A percentile compares a stretch with the other conserved stretches of the same genome.
These are phyloP conservation scores for Acrocephalus scirpaceus DNA, from an alignment of 2,797 vertebrate species.

Conservation along the genomic window DNA sequence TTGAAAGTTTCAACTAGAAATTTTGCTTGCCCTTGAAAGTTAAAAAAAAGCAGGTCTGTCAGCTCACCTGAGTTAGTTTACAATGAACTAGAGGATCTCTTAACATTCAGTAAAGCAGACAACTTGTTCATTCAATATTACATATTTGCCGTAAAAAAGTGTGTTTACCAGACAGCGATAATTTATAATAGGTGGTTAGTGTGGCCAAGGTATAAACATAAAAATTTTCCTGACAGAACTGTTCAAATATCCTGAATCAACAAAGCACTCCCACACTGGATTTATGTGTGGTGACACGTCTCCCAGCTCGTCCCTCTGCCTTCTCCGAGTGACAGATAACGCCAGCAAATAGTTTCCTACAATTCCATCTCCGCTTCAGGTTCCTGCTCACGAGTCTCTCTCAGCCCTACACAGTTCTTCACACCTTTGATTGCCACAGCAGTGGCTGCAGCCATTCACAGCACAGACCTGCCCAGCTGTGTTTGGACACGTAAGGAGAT, in stretches of 20 bases:
- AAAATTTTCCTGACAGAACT: slow-evolving; percentile 1
- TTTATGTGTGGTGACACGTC: not conserved
- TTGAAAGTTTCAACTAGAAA: not conserved
- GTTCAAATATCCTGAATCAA: slow-evolving; percentile 14
- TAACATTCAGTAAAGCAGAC: not conserved
- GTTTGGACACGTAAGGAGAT: not conserved
- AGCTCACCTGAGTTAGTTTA: not conserved
- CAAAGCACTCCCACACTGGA: not conserved
- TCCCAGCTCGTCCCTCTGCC: not conserved
- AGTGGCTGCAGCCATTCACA: not conserved
- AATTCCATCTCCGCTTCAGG: not conserved
- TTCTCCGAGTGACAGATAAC: not conserved
- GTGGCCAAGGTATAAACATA: not conserved
- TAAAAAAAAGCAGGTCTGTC: not conserved
- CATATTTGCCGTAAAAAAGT: not conserved
- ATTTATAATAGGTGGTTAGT: not conserved
- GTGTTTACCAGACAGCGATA: not conserved
- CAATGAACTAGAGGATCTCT: not conserved
- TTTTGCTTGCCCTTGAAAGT: not conserved
- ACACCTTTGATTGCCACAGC: slow-evolving; percentile 9
- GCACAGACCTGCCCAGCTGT: slow-evolving; percentile 16
- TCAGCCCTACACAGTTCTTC: not conserved
- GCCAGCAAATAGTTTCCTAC: not conserved
- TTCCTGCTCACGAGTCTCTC: not conserved
- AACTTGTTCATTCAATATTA: not conserved